Evolutionary conservation across 2,113 vertebrate genomes (phyloP), one percentile per base, ranked within the genome.

Genomic region (Serinus canaria): DNA sequence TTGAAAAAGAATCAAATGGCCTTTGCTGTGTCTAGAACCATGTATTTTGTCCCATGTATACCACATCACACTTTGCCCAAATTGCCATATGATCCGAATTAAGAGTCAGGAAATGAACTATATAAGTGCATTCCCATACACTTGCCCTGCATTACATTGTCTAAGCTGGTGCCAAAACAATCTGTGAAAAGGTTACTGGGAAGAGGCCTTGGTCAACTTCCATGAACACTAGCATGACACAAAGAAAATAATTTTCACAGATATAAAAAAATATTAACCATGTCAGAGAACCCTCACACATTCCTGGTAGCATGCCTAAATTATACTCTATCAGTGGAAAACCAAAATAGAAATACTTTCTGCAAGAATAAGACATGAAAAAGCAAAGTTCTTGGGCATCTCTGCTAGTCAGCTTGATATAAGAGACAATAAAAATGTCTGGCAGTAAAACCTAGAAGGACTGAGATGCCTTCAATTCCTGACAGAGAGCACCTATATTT

Each of bases 211-310:
- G 9, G 35, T 41, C 44, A 77, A 39, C 12, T 56, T 66, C 28
- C 33, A 74, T 0, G 1, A 89, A 46, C 28, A 66, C 7, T 10
- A 78, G 46, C 43, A 66, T 0, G 0, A 74, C 11, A 72, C 6
- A 82, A 50, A 85, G 15, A 13, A 70, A 75, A 63, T 1, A 70
- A 14, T 43, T 70, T 83, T 55, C 30, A 68, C 3, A 37, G 30
- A 63, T 27, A n/a, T 3, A 62, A 89, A 55, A 23, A 77, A 46
- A 27, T 1, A 37, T 27, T 22, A 93, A 47, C 9, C 7, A 52
- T 2, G 2, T 58, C 37, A 37, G 5, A 87, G 31, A 82, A 55
- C 13, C 20, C 14, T 84, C 15, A 63, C 37, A 33, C 10, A 33
- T 37, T 55, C 46, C 43, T 28, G 15, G 59, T n/a, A 24, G 37